Conservation (phyloP, 2,888 invertebrate genomes). For the Mayetiola destructor region DNA sequence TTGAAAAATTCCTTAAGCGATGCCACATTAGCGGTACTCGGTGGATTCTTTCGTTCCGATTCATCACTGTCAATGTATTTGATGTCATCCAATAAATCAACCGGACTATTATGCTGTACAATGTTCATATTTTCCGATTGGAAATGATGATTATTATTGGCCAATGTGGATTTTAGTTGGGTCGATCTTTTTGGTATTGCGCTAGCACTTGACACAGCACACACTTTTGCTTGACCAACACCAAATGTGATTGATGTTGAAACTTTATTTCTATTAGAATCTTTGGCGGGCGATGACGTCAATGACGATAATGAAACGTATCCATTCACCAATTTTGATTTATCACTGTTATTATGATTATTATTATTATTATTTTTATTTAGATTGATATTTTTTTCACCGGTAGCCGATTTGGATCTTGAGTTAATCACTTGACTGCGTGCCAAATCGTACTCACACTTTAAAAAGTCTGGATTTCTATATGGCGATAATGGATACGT, state of each 20-base stretch:
- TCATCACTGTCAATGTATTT: constrained; percentile 24
- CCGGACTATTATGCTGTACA: constrained; percentile 14
- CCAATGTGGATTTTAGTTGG: constrained; percentile 16
- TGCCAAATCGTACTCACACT: constrained; percentile 32
- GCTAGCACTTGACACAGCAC: not conserved
- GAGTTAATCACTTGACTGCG: constrained; percentile 27
- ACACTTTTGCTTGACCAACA: not conserved
- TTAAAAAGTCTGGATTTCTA: constrained; percentile 32
- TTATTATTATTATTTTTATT: not conserved
- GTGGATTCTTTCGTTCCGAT: constrained; percentile 17
- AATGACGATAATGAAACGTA: not conserved
- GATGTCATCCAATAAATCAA: constrained; percentile 21
- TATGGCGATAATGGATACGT: constrained; percentile 23
- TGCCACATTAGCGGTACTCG: constrained; percentile 14
- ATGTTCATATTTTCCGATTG: constrained; percentile 14
- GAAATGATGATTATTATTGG: constrained; percentile 13
- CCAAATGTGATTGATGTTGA: not conserved
- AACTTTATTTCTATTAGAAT: not conserved
- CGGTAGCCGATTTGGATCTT: not conserved
- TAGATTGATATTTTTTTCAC: constrained; percentile 14
- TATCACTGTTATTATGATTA: constrained; percentile 1
- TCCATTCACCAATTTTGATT: not conserved
- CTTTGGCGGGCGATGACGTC: constrained; percentile 5
- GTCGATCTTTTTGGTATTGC: not conserved
- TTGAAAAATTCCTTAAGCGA: constrained; percentile 13